Evolutionary conservation across 2,888 invertebrate species (phyloP).

Genomic region (Taphrorychus bicolor): DNA sequence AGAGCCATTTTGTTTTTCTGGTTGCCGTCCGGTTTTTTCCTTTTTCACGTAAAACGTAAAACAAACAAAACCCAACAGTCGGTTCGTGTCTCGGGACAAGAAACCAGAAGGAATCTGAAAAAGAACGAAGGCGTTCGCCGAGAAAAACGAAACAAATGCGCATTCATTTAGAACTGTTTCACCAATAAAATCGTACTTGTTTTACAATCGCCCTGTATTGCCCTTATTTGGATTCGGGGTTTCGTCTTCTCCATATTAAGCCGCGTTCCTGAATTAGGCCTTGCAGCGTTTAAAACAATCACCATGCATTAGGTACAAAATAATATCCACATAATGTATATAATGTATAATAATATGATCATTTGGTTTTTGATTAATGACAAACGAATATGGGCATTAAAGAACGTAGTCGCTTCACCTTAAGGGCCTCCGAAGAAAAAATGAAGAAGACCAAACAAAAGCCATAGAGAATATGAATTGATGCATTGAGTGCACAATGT

Average conservation of each 20-base stretch:
- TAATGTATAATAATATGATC: not conserved
- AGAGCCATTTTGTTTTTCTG: slow-evolving; percentile 35
- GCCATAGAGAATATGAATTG: slow-evolving; percentile 36
- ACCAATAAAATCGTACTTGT: slow-evolving; percentile 46
- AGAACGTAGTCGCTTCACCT: not conserved
- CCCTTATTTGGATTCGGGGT: slow-evolving; percentile 19
- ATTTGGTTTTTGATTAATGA: not conserved
- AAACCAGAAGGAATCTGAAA: slow-evolving; percentile 23
- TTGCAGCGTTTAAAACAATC: no score
- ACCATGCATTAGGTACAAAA: no score
- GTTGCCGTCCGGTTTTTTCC: slow-evolving; percentile 14
- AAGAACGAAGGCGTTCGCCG: slow-evolving; percentile 27
- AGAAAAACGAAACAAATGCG: slow-evolving; percentile 41
- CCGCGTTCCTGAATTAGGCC: not conserved
- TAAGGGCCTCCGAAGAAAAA: not conserved
- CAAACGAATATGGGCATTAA: not conserved
- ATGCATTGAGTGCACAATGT: slow-evolving; percentile 35
- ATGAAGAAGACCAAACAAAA: slow-evolving; percentile 1
- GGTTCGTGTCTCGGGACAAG: slow-evolving; percentile 14
- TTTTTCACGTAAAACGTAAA: slow-evolving; percentile 27
- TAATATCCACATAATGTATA: no score
- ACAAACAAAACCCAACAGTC: slow-evolving; percentile 21
- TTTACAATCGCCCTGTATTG: slow-evolving; percentile 42
- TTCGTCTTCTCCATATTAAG: not conserved
- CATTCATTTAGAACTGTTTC: slow-evolving; percentile 41